These are phyloP conservation scores for Drosophila santomea DNA, from an alignment of 1,140 invertebrate species.

Conservation along the genomic window DNA sequence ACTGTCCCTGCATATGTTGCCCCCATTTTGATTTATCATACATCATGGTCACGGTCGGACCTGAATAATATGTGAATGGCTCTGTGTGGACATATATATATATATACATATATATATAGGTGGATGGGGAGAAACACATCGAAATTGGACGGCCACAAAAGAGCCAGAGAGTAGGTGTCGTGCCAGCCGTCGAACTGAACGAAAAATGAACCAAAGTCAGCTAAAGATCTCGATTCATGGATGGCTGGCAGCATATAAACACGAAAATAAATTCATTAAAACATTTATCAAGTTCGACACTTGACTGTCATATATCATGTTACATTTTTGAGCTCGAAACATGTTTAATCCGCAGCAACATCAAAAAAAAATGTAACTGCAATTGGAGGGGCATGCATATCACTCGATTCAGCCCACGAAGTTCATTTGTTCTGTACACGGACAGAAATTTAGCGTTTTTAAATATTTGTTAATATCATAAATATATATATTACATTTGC, in stretches of 20 bases:
- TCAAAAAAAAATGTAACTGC: slow-evolving; percentile 38
- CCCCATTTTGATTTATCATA: slow-evolving; percentile 72
- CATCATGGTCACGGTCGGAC: slow-evolving; percentile 74
- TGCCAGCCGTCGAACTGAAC: slow-evolving; percentile 2
- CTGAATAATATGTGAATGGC: slow-evolving; percentile 46
- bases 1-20: slow-evolving; percentile 39
- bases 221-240: slow-evolving; percentile 39
- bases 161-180: slow-evolving; percentile 33
- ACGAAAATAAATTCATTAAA: slow-evolving; percentile 82
- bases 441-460: neutral
- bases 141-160: slow-evolving; percentile 30
- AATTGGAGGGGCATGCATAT: slow-evolving; percentile 9
- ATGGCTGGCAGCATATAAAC: slow-evolving; percentile 64
- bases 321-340: slow-evolving; percentile 71
- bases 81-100: neutral
- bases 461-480: neutral
- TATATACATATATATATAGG: no score
- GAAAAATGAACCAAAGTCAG: slow-evolving; percentile 10
- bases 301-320: slow-evolving; percentile 81
- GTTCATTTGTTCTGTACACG: slow-evolving; percentile 2
- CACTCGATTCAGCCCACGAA: slow-evolving; percentile 2
- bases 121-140: neutral
- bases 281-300: slow-evolving; percentile 82
- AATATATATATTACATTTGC: neutral
- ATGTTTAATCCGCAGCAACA: slow-evolving; percentile 75